A percentile compares a stretch with the other conserved stretches of the same genome.
These are phyloP conservation scores for Ips nitidus DNA, from an alignment of 1,140 invertebrate species.

Conservation along the genomic window DNA sequence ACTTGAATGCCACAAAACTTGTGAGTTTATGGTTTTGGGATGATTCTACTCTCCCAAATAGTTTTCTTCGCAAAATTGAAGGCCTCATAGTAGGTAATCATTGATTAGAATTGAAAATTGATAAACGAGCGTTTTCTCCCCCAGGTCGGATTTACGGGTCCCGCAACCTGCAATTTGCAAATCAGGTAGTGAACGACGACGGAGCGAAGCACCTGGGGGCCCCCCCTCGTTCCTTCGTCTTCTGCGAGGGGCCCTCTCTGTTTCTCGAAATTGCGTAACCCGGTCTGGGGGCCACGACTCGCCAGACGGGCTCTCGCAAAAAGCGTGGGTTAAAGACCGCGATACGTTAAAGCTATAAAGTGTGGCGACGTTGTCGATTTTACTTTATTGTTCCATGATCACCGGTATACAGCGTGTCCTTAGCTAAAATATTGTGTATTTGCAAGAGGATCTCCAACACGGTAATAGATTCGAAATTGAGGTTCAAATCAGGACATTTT, in stretches of 20 bases:
- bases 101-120: background rate
- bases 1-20: too few species aligned
- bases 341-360: background rate
- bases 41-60: background rate
- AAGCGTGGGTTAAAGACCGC: slow-evolving; percentile 18
- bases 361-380: slow-evolving; percentile 9
- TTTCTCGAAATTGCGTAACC: slow-evolving; percentile 31
- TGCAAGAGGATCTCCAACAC: too few species aligned
- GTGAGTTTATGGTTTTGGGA: background rate
- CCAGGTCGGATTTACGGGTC: slow-evolving; percentile 9
- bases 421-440: too few species aligned
- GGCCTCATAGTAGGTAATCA: too few species aligned
- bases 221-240: background rate
- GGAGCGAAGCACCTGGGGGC: slow-evolving; percentile 11
- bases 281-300: slow-evolving; percentile 12
- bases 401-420: too few species aligned
- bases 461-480: too few species aligned
- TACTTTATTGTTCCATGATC: background rate
- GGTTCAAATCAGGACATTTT: too few species aligned
- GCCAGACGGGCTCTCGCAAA: slow-evolving; percentile 26
- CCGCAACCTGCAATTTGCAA: slow-evolving; percentile 24
- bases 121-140: background rate
- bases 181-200: slow-evolving; percentile 19
- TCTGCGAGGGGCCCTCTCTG: slow-evolving; percentile 2
- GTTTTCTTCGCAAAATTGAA: background rate